These are phyloP conservation scores for Carassius auratus DNA, from an alignment of 2,113 vertebrate species.

Conservation along the genomic window DNA sequence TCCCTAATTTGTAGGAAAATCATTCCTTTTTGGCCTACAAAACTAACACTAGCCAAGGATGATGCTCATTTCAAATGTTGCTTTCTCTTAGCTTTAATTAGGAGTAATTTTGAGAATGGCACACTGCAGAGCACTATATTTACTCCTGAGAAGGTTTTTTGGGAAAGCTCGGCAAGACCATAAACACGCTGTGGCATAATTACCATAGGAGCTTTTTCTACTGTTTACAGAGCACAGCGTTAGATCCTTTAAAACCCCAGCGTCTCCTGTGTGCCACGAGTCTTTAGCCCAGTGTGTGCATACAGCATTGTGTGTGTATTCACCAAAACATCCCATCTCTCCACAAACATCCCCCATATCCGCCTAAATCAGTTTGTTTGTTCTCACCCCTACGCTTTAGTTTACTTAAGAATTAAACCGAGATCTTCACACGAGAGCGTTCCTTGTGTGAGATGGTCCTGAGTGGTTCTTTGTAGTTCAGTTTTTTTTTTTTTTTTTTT, in stretches of 20 bases:
- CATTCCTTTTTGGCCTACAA: not conserved
- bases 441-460: not conserved
- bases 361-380: conserved; percentile 30
- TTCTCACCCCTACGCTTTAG: not conserved
- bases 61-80: not conserved
- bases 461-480: not conserved
- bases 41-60: not conserved
- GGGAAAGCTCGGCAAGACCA: not conserved
- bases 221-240: conserved; percentile 35
- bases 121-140: not conserved
- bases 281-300: conserved; percentile 6
- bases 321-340: conserved; percentile 53
- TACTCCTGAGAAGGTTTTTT: not conserved
- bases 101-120: not conserved
- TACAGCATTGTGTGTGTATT: conserved; percentile 5
- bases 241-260: conserved; percentile 38
- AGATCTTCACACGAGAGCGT: conserved; percentile 17
- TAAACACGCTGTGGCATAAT: conserved; percentile 5
- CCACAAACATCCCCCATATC: conserved; percentile 30
- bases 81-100: not conserved
- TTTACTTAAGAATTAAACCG: conserved; percentile 19
- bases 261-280: conserved; percentile 11
- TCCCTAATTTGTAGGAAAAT: not conserved
- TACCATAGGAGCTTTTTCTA: conserved; percentile 7
- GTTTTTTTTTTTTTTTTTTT: not conserved